Evolutionary conservation across 2,888 invertebrate species (phyloP).

Genomic region (Rotaria macrura): DNA sequence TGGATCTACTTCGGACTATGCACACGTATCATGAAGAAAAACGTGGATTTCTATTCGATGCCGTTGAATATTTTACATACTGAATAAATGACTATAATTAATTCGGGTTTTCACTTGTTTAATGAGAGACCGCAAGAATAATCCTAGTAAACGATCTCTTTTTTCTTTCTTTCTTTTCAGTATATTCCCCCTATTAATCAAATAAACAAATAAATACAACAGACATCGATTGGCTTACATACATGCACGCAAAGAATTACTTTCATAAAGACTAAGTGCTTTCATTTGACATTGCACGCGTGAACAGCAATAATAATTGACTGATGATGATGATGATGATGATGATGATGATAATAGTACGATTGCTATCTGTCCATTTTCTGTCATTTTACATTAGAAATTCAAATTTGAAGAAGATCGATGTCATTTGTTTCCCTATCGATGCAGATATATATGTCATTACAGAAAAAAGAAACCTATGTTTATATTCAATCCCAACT

Average conservation of each 20-base stretch:
- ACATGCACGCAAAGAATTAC: neutral
- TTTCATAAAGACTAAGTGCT: neutral
- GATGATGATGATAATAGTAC: neutral
- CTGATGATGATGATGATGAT: neutral
- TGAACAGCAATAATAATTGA: neutral
- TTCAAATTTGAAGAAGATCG: neutral
- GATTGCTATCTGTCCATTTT: neutral
- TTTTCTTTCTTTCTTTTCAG: neutral
- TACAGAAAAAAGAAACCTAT: neutral
- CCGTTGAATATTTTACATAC: too few species aligned
- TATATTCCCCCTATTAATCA: neutral
- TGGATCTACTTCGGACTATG: neutral
- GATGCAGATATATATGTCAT: neutral
- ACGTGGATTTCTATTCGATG: neutral
- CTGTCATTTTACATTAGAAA: neutral
- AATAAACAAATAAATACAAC: neutral
- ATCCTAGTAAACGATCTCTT: neutral
- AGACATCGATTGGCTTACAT: neutral
- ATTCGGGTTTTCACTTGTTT: too few species aligned
- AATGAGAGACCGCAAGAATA: neutral
- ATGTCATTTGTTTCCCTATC: neutral
- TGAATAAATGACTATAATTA: neutral
- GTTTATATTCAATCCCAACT: neutral
- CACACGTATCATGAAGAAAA: neutral
- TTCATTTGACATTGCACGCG: neutral